Evolutionary conservation across 2,888 invertebrate genomes (phyloP).

Genomic region (Dusona sp.): DNA sequence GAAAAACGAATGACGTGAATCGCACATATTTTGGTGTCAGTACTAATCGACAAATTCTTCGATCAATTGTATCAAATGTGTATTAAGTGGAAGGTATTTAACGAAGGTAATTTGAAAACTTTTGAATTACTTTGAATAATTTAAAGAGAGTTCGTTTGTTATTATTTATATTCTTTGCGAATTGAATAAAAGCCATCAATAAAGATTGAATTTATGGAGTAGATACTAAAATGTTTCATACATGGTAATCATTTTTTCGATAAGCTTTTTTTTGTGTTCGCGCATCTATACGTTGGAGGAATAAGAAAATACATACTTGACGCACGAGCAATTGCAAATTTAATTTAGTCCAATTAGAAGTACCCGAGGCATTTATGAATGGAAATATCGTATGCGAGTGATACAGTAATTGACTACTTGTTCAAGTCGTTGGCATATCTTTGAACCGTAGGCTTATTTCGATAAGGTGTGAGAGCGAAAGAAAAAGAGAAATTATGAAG

Average conservation of each 20-base stretch:
- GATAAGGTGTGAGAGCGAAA: neutral
- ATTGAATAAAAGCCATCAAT: neutral
- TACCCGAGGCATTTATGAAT: slow-evolving; percentile 69
- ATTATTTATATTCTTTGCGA: neutral
- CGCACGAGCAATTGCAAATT: slow-evolving; percentile 64
- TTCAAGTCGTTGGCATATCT: slow-evolving; percentile 12
- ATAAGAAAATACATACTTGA: slow-evolving; percentile 9
- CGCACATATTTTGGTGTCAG: neutral
- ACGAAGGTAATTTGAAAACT: neutral
- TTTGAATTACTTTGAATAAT: neutral
- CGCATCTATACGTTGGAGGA: neutral
- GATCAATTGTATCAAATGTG: neutral
- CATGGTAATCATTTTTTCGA: neutral
- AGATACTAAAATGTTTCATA: neutral
- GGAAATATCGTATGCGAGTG: slow-evolving; percentile 58
- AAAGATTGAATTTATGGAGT: neutral
- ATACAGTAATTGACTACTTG: slow-evolving; percentile 14
- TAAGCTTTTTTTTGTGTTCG: neutral
- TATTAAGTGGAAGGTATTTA: neutral
- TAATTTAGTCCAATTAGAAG: slow-evolving; percentile 74
- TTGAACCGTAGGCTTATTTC: neutral
- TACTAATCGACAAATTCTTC: neutral
- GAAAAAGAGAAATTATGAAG: neutral
- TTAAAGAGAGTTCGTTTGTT: neutral
- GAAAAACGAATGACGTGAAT: neutral